Evolutionary conservation across 2,888 invertebrate species (phyloP).

Genomic region (Seladonia tumulorum): DNA sequence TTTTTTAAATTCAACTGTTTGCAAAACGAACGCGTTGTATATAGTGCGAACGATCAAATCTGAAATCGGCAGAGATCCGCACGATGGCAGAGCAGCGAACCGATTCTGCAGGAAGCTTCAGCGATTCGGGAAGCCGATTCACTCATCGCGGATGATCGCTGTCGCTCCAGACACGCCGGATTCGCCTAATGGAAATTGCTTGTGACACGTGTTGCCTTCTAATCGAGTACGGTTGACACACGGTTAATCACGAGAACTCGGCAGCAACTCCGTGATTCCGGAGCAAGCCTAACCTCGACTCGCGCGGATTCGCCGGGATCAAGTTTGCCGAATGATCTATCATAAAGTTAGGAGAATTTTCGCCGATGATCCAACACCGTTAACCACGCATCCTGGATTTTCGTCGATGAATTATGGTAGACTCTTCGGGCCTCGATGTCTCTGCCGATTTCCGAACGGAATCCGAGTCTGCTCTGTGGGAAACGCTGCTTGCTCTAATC

Average conservation of each 20-base stretch:
- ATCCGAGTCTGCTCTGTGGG: neutral
- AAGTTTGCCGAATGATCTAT: neutral
- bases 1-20: no score
- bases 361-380: neutral
- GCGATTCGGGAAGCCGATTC: neutral
- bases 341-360: neutral
- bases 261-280: slow-evolving; percentile 48
- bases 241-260: slow-evolving; percentile 65
- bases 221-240: slow-evolving; percentile 61
- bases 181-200: slow-evolving; percentile 60
- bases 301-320: neutral
- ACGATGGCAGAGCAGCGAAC: neutral
- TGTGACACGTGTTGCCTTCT: slow-evolving; percentile 63
- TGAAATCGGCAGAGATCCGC: neutral
- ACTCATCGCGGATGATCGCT: slow-evolving; percentile 34
- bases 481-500: neutral
- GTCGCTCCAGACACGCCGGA: slow-evolving; percentile 39
- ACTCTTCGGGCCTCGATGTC: neutral
- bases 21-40: no score
- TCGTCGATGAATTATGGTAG: neutral
- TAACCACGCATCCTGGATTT: neutral
- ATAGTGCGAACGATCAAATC: neutral
- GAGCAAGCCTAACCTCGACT: slow-evolving; percentile 39
- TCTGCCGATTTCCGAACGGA: neutral
- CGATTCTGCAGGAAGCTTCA: neutral